Base-by-base conservation (phyloP, 1,140 invertebrate genomes). In the Thrips palmi region DNA sequence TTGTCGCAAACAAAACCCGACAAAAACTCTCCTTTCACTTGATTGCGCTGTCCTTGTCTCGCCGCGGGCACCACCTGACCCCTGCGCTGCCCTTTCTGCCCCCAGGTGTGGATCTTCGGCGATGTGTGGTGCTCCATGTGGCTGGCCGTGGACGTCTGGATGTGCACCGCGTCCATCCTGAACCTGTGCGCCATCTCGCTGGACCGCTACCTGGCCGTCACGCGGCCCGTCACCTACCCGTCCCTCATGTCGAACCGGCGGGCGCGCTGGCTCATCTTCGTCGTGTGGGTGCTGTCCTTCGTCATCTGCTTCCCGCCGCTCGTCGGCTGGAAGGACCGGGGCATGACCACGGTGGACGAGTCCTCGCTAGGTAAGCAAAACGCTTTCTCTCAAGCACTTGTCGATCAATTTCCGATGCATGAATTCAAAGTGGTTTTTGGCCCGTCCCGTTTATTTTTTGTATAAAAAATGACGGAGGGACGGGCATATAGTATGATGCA, bases 261-360 rank as follows among this genome's bases (percentile, higher is more conserved):
- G 46, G 88, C 88, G 1, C 89, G 87, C 52, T 60, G 82, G 12
- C 67, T 96, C 42, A 91, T 97, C 14, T 82, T 75, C 27, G 71
- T 71, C 4, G 78, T 96, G 4, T 97, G 93, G 92, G 71, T 93
- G 32, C 64, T 94, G 23, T 92, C 87, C 35, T 93, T 96, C 51
- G 75, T 94, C 46, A 93, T 97, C 40, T 97, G 91, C 57, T 88
- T 97, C 52, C 92, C 92, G 21, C 92, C 91, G 4, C 57, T 97
- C 23, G 84, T 96, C 15, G 88, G 88, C 10, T 83, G 89, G 88
- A 89, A 82, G 54, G 82, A 88, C 61, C 66, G 76, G 4, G 42
- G 25, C n/a, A 24, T 32, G 4, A 20, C 21, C 10, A 20, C 33
- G 6, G 34, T 30, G 0, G 30, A 38, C 19, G 37, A 25, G 31